Evolutionary conservation across 1,140 invertebrate species (phyloP), one percentile per base, ranked within the genome.

Genomic region (Heliconius melpomene): DNA sequence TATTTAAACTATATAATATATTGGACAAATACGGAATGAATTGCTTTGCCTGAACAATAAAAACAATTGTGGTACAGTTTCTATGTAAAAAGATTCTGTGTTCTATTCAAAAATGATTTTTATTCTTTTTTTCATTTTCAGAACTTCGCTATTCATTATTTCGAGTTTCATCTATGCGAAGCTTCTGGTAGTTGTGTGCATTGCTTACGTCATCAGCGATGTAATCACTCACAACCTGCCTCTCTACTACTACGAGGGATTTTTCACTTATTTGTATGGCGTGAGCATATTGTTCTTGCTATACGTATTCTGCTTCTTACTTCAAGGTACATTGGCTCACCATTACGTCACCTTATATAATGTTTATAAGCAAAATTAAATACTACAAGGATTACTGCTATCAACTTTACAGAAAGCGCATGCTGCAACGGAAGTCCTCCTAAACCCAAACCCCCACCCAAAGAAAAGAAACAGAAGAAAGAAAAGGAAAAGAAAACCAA

Each of bases 261-360:
- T 99, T 95, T 99, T 99, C 95, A 98, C 99, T 71, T 99, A 99
- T 94, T 96, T 99, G 71, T 99, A 99, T 94, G 97, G 98, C 84
- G 96, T 97, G 94, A 99, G 98, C 94, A 98, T 99, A 90, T 94
- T 99, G 81, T 99, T 99, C 95, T 96, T 99, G 85, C 95, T 99
- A 83, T 99, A 99, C 95, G 98, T 99, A 72, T 99, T 99, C 95
- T 98, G 98, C 94, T 99, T 99, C 95, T 96, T 99, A 79, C 96
- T 99, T 78, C 98, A 98, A 96, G 95, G 95, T 95, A 73, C 50
- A 50, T 75, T 78, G 29, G 3, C 50, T 40, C 46, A 52, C 6
- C 71, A 72, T 36, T 66, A 66, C 60, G 60, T 29, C 60, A 29
- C 23, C 23, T 66, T 66, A 29, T 66, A 26, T 6, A 66, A 66